Base-by-base conservation (phyloP, 2,888 invertebrate species). In the Rugalucina vietnamica region DNA sequence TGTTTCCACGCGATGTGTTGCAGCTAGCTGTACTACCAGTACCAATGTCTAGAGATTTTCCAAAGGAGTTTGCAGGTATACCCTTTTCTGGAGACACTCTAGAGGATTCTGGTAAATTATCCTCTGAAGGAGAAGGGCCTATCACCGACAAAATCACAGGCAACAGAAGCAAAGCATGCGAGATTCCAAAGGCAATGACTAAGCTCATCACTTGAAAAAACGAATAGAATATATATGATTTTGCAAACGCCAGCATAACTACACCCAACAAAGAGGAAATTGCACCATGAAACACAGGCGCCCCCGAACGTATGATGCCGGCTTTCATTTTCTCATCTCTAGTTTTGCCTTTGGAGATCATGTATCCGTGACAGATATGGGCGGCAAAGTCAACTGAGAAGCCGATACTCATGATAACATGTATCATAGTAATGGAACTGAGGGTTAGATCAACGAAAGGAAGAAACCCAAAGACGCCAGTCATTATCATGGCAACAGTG, bases 401-500 rank as follows among this genome's bases (percentile, higher is more conserved):
- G 0, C 92, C 93, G 0, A 93, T 91, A 72, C 90, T 90, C 88
- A 93, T 91, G 12, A 93, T 89, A 2, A 92, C 79, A 69, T 92
- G 91, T 24, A 93, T 91, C 89, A 91, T 91, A 24, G 92, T 92
- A 24, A 92, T 86, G 10, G 92, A 90, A 71, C 90, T 92, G 14
- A 92, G 78, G 8, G 89, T 89, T 32, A 92, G 70, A 70, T 84
- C 90, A 90, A 92, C 90, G 39, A 89, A 89, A 37, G 90, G 73
- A 86, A 92, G 89, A 74, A 90, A 92, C n/a, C 92, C 93, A 70
- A 92, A 87, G 49, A 93, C 87, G 14, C 92, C 92, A 1, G 87
- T 76, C 54, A 92, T 82, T 36, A 92, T 92, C 79, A 90, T 89
- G 0, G 87, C 86, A 84, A 93, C 88, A 54, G 90, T 90, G 4